Evolutionary conservation across 2,113 vertebrate genomes (phyloP), one percentile per base, ranked within the genome.

Genomic region (Candoia aspera): DNA sequence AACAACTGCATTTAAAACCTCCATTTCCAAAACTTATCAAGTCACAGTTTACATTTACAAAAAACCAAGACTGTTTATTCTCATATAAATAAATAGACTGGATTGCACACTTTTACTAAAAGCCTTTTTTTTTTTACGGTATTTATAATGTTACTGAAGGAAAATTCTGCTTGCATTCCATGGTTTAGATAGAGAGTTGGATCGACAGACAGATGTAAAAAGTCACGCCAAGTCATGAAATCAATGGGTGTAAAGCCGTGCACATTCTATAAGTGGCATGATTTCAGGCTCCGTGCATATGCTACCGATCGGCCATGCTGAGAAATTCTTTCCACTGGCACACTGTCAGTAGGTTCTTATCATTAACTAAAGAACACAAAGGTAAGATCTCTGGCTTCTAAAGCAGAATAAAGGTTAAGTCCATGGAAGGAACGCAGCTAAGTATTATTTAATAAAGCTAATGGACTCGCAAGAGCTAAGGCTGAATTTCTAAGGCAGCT

Each of bases 381-480:
- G 79, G 91, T 85, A 83, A 89, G 62, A 33, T 89, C 84, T 89
- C 84, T 37, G 21, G 58, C 46, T 79, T 53, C 46, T 64, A 55
- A 92, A 62, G 57, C n/a, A 29, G 33, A 29, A 37, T 46, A 92
- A 92, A 92, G 49, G 58, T 92, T 85, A 92, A 89, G 83, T 42
- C 46, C 73, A 62, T 6, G 4, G 46, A 49, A 88, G 68, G 55
- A 26, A 62, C 3, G 1, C 9, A 53, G 91, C 57, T 12, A 60
- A 60, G 57, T 11, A 54, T 84, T 84, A 6, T 86, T 87, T 12
- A 68, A 57, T 58, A 37, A 57, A 87, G 53, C 60, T 21, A 24
- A n/a, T 42, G 55, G 64, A 33, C 21, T 57, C 68, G 4, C 19
- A 83, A 83, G 57, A 23, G n/a, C 17, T 54, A 29, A 53, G 59